phyloP scores from a whole-genome alignment of 1,140 invertebrate genomes.

The Idris sp. region DNA sequence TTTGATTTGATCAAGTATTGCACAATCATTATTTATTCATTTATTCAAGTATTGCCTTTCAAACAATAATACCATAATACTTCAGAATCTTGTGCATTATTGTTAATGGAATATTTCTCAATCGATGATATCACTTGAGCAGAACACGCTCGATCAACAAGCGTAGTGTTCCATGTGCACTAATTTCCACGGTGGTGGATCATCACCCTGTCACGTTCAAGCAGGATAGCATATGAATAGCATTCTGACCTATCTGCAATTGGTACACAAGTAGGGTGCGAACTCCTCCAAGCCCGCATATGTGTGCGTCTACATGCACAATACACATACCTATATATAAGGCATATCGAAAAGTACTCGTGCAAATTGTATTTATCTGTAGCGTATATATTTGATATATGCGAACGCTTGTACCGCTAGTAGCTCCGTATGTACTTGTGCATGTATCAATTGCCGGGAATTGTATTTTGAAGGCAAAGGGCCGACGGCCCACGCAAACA shows the following conservation, averaged over 20 bases:
- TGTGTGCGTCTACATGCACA: neutral
- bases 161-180: constrained; percentile 58
- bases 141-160: constrained; percentile 54
- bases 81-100: too few relatives aligned
- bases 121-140: constrained; percentile 19
- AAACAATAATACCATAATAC: too few relatives aligned
- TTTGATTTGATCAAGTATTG: too few relatives aligned
- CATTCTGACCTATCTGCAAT: constrained; percentile 49
- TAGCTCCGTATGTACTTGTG: constrained; percentile 35
- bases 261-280: constrained; percentile 50
- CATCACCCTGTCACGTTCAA: constrained; percentile 30
- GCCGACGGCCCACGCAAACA: constrained; percentile 48
- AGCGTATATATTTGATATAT: constrained; percentile 10
- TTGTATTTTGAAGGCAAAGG: constrained; percentile 49
- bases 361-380: constrained; percentile 19
- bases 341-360: constrained; percentile 2
- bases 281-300: constrained; percentile 19
- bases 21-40: too few relatives aligned
- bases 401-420: constrained; percentile 17
- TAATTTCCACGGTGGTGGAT: constrained; percentile 61
- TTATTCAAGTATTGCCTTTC: too few relatives aligned
- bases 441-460: constrained; percentile 39
- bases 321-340: constrained; percentile 2
- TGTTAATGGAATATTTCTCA: constrained; percentile 87
- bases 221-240: constrained; percentile 62